Evolutionary conservation across 1,140 invertebrate species (phyloP).

Genomic region (Steinernema khuongi): DNA sequence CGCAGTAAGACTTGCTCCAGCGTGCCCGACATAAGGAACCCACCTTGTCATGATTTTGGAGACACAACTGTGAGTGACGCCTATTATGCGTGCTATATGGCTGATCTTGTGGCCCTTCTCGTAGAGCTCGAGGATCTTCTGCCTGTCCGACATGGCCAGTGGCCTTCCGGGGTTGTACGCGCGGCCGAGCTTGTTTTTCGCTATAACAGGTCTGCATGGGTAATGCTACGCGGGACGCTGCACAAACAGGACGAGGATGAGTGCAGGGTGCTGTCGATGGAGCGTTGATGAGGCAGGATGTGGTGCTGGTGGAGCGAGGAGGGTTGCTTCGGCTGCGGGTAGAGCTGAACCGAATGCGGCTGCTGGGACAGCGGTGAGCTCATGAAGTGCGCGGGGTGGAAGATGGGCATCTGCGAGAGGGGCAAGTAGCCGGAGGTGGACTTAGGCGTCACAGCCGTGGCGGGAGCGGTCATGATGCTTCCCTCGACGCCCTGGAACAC

Average conservation of each 20-base stretch:
- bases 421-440: not conserved
- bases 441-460: not conserved
- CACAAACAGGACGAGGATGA: slow-evolving; percentile 4
- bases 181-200: slow-evolving; percentile 26
- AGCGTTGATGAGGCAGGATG: not conserved
- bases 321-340: not conserved
- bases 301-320: not conserved
- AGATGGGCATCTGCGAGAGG: slow-evolving; percentile 7
- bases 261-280: not conserved
- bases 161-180: slow-evolving; percentile 29
- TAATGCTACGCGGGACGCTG: not conserved
- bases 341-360: not conserved
- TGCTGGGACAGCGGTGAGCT: not conserved
- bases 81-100: slow-evolving; percentile 34
- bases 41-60: slow-evolving; percentile 38
- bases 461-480: not conserved
- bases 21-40: not conserved
- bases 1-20: not conserved
- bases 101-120: slow-evolving; percentile 37
- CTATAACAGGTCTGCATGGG: not conserved
- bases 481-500: not conserved
- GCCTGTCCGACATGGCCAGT: slow-evolving; percentile 31
- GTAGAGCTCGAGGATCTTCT: slow-evolving; percentile 29
- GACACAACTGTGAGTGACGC: slow-evolving; percentile 35
- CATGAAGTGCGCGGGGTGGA: slow-evolving; percentile 9